These are phyloP conservation scores for Okamejei kenojei DNA, from an alignment of 2,797 vertebrate species.

Conservation along the genomic window DNA sequence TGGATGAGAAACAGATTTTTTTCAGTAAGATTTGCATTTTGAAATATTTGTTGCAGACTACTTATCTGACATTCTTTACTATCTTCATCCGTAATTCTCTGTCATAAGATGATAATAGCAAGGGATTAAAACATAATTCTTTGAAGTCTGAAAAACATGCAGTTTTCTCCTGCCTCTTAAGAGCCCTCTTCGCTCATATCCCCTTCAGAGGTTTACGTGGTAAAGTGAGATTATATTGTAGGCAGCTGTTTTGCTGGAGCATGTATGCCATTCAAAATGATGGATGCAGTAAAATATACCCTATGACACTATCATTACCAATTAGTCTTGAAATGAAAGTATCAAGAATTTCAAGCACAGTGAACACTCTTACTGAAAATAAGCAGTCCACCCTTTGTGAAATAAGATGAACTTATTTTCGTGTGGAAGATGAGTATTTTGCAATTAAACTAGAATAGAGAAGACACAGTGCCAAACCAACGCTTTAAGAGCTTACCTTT, in stretches of 20 bases:
- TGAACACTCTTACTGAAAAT: not conserved
- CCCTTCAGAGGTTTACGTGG: not conserved
- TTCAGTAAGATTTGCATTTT: not conserved
- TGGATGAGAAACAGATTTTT: not conserved
- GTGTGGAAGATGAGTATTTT: not conserved
- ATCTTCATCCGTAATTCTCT: not conserved
- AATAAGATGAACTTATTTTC: not conserved
- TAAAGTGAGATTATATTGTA: not conserved
- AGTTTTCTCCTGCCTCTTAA: not conserved
- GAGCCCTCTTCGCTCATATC: not conserved
- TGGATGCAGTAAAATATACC: not conserved
- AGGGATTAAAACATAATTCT: not conserved
- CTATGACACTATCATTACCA: conserved; percentile 16
- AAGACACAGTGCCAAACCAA: not conserved
- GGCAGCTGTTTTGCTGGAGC: not conserved
- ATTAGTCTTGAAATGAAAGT: not conserved
- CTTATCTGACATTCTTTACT: not conserved
- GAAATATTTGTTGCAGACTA: not conserved
- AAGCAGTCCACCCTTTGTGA: not conserved
- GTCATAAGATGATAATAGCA: not conserved
- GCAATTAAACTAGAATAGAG: not conserved
- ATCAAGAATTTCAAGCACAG: not conserved
- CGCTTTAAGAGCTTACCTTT: not conserved
- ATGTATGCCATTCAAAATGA: conserved; percentile 14
- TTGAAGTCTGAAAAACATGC: not conserved